A percentile compares a stretch with the other conserved stretches of the same genome.
These are phyloP conservation scores for Trinorchestia longiramus DNA, from an alignment of 1,140 invertebrate species.

Conservation along the genomic window DNA sequence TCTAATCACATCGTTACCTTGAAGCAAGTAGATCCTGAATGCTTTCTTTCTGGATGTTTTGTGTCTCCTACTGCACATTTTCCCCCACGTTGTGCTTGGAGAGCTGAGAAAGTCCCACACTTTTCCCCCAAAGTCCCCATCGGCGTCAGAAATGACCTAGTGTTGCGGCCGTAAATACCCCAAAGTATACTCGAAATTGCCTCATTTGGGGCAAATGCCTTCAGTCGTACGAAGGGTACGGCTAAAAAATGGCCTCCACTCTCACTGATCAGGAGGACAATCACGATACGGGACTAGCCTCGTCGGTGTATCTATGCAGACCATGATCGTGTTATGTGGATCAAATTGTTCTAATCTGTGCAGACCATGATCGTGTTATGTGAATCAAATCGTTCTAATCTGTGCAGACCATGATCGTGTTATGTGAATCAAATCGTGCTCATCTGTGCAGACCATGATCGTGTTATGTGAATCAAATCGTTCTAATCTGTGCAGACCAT, in stretches of 20 bases:
- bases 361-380: background rate
- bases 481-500: too few relatives aligned
- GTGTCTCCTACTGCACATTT: background rate
- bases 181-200: background rate
- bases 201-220: background rate
- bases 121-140: background rate
- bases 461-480: too few relatives aligned
- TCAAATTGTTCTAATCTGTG: background rate
- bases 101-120: background rate
- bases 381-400: too few relatives aligned
- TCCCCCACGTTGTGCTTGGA: background rate
- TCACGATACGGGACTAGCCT: background rate
- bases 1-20: too few relatives aligned
- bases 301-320: background rate
- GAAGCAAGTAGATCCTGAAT: background rate
- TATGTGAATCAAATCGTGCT: too few relatives aligned
- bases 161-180: background rate
- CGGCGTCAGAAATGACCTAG: conserved; percentile 5
- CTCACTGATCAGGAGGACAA: background rate
- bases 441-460: too few relatives aligned
- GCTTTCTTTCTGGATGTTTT: background rate
- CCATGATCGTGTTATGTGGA: background rate
- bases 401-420: too few relatives aligned
- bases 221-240: background rate
- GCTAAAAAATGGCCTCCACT: background rate